These are phyloP conservation scores for Noctua comes DNA, from an alignment of 2,888 invertebrate genomes.

Conservation along the genomic window DNA sequence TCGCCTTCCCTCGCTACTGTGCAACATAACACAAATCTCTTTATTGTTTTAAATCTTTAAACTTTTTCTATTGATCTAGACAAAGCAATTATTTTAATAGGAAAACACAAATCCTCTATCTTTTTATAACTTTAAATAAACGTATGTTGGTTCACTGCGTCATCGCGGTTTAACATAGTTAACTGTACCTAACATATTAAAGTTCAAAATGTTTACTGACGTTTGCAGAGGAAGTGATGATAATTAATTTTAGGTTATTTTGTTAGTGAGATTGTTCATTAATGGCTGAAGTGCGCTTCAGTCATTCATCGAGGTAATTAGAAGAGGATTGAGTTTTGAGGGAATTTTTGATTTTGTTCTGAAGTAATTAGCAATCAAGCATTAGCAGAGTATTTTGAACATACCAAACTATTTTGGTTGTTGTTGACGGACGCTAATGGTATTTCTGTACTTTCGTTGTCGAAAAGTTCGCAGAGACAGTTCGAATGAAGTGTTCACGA, in stretches of 20 bases:
- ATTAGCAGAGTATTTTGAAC: conserved; percentile 73
- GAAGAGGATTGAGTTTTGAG: conserved; percentile 8
- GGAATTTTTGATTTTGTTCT: conserved; percentile 27
- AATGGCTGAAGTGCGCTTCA: conserved; percentile 2
- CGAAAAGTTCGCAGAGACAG: conserved; percentile 81
- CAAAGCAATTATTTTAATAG: conserved; percentile 46
- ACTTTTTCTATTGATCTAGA: conserved; percentile 53
- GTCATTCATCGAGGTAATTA: not conserved
- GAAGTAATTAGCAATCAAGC: conserved; percentile 60
- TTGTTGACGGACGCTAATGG: conserved; percentile 84
- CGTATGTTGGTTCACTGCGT: conserved; percentile 37
- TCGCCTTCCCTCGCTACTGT: conserved; percentile 72
- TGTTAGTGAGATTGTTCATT: conserved; percentile 24
- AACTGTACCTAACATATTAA: conserved; percentile 18
- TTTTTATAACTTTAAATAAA: conserved; percentile 34
- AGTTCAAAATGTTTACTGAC: conserved; percentile 34
- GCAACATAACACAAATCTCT: conserved; percentile 64
- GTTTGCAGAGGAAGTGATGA: conserved; percentile 32
- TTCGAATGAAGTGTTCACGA: conserved; percentile 85
- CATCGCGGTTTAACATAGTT: conserved; percentile 41
- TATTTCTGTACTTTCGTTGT: conserved; percentile 85
- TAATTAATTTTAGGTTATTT: conserved; percentile 45
- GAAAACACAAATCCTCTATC: conserved; percentile 13
- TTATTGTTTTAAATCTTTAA: conserved; percentile 63
- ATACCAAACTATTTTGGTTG: conserved; percentile 75